Percentiles rank a stretch among this genome's conserved stretches.
Conservation (phyloP, 2,888 invertebrate genomes). For the Scrobipalpa costella region DNA sequence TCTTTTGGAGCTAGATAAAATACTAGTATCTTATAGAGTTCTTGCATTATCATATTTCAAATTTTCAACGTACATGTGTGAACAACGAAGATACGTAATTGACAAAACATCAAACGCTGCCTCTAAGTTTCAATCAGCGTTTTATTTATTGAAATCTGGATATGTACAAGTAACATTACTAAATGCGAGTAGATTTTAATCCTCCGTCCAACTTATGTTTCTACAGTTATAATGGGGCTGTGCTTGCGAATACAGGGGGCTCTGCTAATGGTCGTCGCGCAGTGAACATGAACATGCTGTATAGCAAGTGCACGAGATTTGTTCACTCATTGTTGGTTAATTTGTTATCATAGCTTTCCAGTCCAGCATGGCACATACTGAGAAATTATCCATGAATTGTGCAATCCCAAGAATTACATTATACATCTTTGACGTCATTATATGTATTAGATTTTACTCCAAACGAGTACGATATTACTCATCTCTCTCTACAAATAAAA, state of each 20-base stretch:
- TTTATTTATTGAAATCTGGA: not conserved
- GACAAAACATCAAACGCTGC: too few species aligned
- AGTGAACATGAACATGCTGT: not conserved
- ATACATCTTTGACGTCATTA: too few species aligned
- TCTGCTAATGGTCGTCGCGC: not conserved
- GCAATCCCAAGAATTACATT: too few species aligned
- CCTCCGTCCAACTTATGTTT: conserved; percentile 5
- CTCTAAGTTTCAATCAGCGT: too few species aligned
- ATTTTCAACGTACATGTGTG: too few species aligned
- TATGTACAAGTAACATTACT: not conserved
- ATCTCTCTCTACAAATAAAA: too few species aligned
- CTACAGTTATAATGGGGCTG: conserved; percentile 1
- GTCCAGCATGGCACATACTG: not conserved
- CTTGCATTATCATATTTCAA: too few species aligned
- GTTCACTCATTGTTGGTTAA: conserved; percentile 2
- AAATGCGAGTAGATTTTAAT: conserved; percentile 7
- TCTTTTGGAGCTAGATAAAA: too few species aligned
- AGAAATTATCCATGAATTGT: not conserved
- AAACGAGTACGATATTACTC: too few species aligned
- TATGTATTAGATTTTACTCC: too few species aligned
- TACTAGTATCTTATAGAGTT: too few species aligned
- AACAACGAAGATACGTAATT: too few species aligned
- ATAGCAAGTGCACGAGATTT: not conserved
- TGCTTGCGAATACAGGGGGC: conserved; percentile 3
- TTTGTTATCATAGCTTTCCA: conserved; percentile 1